A percentile compares a stretch with the other conserved stretches of the same genome.
Conservation (phyloP, 2,797 vertebrate species). For the Cyclura pinguis region DNA sequence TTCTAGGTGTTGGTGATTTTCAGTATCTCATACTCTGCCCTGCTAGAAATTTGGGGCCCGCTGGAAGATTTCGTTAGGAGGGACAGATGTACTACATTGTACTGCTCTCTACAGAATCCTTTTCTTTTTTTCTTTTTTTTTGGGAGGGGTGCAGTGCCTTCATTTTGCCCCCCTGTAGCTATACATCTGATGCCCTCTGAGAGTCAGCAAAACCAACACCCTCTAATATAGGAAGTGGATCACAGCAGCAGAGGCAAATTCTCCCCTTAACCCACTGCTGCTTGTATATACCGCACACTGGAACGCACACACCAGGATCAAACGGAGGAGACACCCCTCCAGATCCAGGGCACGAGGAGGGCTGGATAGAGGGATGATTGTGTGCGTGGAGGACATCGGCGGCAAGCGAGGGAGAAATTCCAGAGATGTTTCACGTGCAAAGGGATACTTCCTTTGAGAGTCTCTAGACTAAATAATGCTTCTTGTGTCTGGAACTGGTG, state of each 20-base stretch:
- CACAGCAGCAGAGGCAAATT: background rate
- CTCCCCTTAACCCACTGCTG: background rate
- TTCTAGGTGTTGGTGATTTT: too few species aligned
- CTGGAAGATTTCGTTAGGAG: too few species aligned
- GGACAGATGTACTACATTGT: too few species aligned
- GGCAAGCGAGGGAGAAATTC: slow-evolving; percentile 72
- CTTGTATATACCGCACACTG: background rate
- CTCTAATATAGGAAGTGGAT: background rate
- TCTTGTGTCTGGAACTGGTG: slow-evolving; percentile 66
- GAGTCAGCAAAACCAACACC: too few species aligned
- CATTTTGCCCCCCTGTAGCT: too few species aligned
- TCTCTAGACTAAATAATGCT: slow-evolving; percentile 82
- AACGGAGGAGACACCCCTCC: background rate
- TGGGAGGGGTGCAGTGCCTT: too few species aligned
- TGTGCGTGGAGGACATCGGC: slow-evolving; percentile 50
- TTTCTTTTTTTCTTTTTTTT: too few species aligned
- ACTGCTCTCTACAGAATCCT: too few species aligned
- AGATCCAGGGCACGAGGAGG: background rate
- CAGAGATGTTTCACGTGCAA: slow-evolving; percentile 80
- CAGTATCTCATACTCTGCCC: too few species aligned
- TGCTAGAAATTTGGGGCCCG: too few species aligned
- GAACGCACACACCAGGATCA: background rate
- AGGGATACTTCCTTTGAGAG: slow-evolving; percentile 79
- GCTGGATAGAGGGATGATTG: slow-evolving; percentile 52
- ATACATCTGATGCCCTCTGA: too few species aligned